Evolutionary conservation across 2,888 invertebrate species (phyloP).

Genomic region (Chrysotoxum bicinctum): DNA sequence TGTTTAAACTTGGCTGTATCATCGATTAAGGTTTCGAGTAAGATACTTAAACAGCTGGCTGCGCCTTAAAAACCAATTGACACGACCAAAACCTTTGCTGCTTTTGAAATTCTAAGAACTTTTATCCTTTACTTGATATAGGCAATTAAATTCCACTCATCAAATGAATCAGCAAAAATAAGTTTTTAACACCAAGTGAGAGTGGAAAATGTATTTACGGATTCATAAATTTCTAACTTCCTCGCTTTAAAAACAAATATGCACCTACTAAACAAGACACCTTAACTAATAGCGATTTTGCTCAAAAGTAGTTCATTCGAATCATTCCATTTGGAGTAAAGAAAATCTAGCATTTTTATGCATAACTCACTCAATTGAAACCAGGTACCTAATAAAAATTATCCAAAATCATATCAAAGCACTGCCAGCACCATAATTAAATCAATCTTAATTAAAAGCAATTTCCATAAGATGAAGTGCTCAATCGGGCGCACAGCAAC

Average conservation of each 20-base stretch:
- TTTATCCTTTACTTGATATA: no score
- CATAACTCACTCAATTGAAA: slow-evolving; percentile 51
- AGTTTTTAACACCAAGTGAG: no score
- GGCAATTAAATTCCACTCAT: no score
- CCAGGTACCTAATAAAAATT: slow-evolving; percentile 49
- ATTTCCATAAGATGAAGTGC: slow-evolving; percentile 52
- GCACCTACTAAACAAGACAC: neutral
- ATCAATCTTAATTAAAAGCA: slow-evolving; percentile 52
- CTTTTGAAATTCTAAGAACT: no score
- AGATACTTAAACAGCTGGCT: no score
- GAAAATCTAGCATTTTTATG: slow-evolving; percentile 16
- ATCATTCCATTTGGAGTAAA: slow-evolving; percentile 7
- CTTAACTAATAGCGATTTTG: slow-evolving; percentile 10
- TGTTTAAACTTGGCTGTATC: no score
- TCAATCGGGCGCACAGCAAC: neutral
- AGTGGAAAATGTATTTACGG: neutral
- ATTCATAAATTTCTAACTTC: neutral
- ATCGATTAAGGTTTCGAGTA: no score
- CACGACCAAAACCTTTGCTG: no score
- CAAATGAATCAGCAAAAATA: no score
- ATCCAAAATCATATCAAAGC: slow-evolving; percentile 52
- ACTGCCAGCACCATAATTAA: slow-evolving; percentile 48
- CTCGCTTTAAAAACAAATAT: neutral
- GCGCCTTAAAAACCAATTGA: no score
- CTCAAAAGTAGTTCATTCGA: neutral